Evolutionary conservation across 2,888 invertebrate genomes (phyloP).

Genomic region (Torymus aiolomorphi): DNA sequence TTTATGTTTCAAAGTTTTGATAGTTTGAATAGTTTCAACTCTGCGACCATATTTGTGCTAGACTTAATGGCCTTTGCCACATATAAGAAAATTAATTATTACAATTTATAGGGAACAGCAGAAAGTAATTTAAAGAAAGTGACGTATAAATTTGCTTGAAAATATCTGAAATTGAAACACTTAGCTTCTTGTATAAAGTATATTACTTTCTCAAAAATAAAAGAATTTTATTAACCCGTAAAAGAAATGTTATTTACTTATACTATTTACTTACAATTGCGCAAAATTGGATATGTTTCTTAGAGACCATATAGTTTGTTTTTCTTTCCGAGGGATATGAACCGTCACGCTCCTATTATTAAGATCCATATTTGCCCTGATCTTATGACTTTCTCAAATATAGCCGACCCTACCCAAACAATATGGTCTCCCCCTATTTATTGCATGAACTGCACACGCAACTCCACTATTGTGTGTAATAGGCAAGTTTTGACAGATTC

Average conservation of each 20-base stretch:
- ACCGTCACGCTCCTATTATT: conserved; percentile 45
- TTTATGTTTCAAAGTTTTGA: too few species aligned
- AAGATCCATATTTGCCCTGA: conserved; percentile 55
- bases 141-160: too few species aligned
- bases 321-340: conserved; percentile 41
- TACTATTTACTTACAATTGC: conserved; percentile 30
- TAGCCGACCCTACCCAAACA: conserved; percentile 30
- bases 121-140: too few species aligned
- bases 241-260: neutral
- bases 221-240: neutral
- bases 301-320: conserved; percentile 43
- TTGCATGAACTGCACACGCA: conserved; percentile 32
- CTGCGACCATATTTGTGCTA: too few species aligned
- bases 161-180: too few species aligned
- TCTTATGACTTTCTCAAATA: conserved; percentile 56
- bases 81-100: too few species aligned
- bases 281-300: conserved; percentile 43
- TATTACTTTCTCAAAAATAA: too few species aligned
- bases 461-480: conserved; percentile 27
- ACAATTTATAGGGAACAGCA: too few species aligned
- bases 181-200: too few species aligned
- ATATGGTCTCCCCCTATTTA: conserved; percentile 37
- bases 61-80: too few species aligned
- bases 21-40: too few species aligned
- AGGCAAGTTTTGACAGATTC: conserved; percentile 39